Evolutionary conservation across 2,888 invertebrate species (phyloP).

Genomic region (Nudaria mundana): DNA sequence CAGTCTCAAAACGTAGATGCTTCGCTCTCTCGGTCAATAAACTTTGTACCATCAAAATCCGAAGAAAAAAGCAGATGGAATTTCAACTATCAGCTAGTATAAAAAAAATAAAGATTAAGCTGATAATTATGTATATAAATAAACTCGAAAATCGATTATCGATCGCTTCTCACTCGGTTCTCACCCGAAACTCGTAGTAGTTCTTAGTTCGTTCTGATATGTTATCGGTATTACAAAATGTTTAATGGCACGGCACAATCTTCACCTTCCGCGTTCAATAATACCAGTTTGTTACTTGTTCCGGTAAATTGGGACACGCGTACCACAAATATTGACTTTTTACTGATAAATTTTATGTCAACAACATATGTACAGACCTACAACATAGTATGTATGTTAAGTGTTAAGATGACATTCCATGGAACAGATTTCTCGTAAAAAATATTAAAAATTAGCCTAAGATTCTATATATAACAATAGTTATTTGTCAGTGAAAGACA

Average conservation of each 20-base stretch:
- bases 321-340: conserved; percentile 5
- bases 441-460: too few relatives aligned
- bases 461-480: too few relatives aligned
- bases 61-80: too few relatives aligned
- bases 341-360: conserved; percentile 1
- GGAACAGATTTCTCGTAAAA: too few relatives aligned
- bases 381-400: neutral
- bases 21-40: too few relatives aligned
- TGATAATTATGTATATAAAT: too few relatives aligned
- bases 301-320: conserved; percentile 5
- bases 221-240: conserved; percentile 35
- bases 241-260: conserved; percentile 31
- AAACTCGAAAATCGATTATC: neutral
- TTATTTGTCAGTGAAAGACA: too few relatives aligned
- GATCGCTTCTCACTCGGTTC: conserved; percentile 6
- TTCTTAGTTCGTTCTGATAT: conserved; percentile 25
- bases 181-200: conserved; percentile 18
- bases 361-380: neutral
- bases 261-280: conserved; percentile 30
- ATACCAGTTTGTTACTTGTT: neutral
- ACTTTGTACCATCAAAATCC: too few relatives aligned
- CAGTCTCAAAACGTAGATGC: too few relatives aligned
- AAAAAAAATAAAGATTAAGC: neutral
- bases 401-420: neutral
- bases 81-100: too few relatives aligned